Base-by-base conservation (phyloP, 2,888 invertebrate genomes). In the Eupithecia insigniata region DNA sequence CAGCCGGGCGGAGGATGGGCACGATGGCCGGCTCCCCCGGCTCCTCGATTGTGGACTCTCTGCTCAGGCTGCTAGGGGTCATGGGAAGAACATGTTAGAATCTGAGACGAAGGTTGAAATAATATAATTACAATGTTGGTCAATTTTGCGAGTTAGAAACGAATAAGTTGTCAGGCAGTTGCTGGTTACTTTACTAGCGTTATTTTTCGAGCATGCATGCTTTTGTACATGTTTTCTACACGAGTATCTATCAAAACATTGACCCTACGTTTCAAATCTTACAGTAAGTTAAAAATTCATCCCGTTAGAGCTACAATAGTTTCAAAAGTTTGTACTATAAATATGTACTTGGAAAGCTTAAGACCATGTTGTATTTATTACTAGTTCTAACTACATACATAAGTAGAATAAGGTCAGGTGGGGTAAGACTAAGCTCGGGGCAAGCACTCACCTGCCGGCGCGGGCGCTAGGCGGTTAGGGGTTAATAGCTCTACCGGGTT, bases 371-470 rank as follows among this genome's bases (percentile, higher is more conserved):
- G n/a, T n/a, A n/a, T n/a, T 34, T 51, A 39, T 72, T 66, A 26
- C 26, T 55, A 60, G 16, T 60, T 60, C 60, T 60, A 60, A 30
- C 60, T 60, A 30, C 30, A 60, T 22, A 32, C 22, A 34, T 30
- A 30, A 30, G 36, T 64, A 64, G 26, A 39, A 12, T 32, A 64
- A 22, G 64, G 16, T 64, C 34, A 22, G 64, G 10, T 36, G 22
- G 14, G 36, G 66, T 74, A 67, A 39, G 39, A 60, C 18, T 73
- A 82, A 82, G 83, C 82, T 71, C 78, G 71, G 71, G 69, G 80
- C 78, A 92, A 92, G 93, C 93, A 92, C 93, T 93, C 90, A 93
- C 93, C 93, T 90, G 79, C 73, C 75, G 79, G 78, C 80, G 80
- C 83, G 80, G 81, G 82, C 85, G 85, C 82, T 85, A 89, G 85